Conservation (phyloP, 2,797 vertebrate genomes). For the Girardinus metallicus region DNA sequence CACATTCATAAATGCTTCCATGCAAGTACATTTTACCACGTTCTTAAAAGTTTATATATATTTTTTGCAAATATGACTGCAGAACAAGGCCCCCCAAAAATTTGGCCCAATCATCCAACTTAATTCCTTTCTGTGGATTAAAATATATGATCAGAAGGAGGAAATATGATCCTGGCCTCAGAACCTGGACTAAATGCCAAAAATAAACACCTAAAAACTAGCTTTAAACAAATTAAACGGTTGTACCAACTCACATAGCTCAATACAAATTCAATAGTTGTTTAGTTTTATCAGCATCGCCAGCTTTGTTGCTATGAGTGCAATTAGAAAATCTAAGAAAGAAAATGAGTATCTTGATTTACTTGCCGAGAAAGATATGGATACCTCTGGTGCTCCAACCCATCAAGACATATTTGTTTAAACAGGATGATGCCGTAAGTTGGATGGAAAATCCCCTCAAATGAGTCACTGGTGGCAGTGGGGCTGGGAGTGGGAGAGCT, state of each 20-base stretch:
- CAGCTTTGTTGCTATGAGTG: too few species aligned
- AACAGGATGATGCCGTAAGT: slow-evolving; percentile 8
- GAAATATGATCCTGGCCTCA: neutral
- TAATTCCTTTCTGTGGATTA: neutral
- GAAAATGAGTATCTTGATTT: neutral
- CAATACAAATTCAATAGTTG: neutral
- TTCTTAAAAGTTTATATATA: neutral
- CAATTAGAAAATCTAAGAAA: neutral
- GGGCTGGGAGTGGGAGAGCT: slow-evolving; percentile 4
- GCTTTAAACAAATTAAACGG: neutral
- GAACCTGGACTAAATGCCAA: neutral
- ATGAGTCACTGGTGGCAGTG: slow-evolving; percentile 5
- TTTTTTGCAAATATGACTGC: neutral
- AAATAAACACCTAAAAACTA: neutral
- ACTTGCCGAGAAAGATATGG: neutral
- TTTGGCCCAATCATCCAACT: neutral
- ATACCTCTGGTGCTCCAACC: neutral
- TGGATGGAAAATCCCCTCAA: slow-evolving; percentile 3
- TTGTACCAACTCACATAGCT: neutral
- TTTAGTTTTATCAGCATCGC: neutral
- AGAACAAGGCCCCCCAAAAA: neutral
- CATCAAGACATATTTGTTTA: slow-evolving; percentile 2
- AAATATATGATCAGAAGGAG: neutral
- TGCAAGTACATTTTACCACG: neutral
- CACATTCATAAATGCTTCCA: neutral